Evolutionary conservation across 2,113 vertebrate species (phyloP), one percentile per base, ranked within the genome.

Genomic region (Dendropsophus ebraccatus): DNA sequence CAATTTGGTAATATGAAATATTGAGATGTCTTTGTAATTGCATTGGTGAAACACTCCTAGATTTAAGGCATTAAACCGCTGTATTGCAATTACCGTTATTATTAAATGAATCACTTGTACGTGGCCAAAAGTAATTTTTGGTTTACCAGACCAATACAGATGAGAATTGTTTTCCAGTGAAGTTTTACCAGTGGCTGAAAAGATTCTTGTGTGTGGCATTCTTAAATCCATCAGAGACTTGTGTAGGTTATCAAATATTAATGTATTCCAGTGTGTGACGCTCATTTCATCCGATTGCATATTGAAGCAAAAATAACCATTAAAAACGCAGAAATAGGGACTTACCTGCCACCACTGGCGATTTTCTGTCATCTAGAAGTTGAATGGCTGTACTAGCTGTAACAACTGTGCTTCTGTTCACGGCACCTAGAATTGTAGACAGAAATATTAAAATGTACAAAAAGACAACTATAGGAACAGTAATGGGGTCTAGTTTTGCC

Each of bases 361-460:
- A 99, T 91, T 99, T 98, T 91, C 97, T 96, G 90, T 99, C 97
- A 91, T 99, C 98, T 82, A 97, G 88, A 80, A 99, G 96, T 49
- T 99, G 98, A 90, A 99, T 96, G 77, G 97, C 96, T 52, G 97
- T 98, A 88, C 97, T 99, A 72, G 97, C 98, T 89, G 97, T 95
- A 74, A 99, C 96, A 77, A 99, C 97, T 0, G 93, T 94, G 87
- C 97, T 99, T 93, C 95, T 97, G 93, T 99, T 99, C 90, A 96
- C 94, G 11, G 94, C 92, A 89, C 95, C 97, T 98, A 58, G 23
- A 86, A 79, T 45, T 37, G 21, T 11, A 70, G n/a, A 70, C 2
- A 19, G 8, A 41, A 70, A 41, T 41, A 10, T 70, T 70, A 70
- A 35, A 21, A 23, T 10, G 30, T 23, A 21, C 1, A 41, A 19